phyloP scores from a whole-genome alignment of 2,888 invertebrate species.

The Eretmocerus hayati region DNA sequence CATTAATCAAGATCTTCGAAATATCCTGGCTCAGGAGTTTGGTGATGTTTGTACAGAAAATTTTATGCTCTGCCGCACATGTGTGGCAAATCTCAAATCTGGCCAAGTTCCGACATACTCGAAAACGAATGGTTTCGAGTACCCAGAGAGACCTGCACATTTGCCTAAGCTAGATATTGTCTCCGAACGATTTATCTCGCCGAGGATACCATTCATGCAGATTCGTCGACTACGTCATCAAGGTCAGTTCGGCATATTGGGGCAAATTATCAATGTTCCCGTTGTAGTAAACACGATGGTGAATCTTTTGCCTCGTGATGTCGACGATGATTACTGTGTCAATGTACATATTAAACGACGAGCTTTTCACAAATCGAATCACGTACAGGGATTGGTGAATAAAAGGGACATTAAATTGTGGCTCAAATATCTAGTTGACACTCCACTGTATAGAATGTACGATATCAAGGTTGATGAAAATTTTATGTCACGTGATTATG shows the following conservation, averaged over 20 bases:
- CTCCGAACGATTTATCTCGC: conserved; percentile 15
- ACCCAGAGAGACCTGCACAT: conserved; percentile 8
- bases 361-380: conserved; percentile 26
- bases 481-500: conserved; percentile 4
- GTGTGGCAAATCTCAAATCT: background rate
- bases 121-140: background rate
- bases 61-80: too few species aligned
- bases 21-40: background rate
- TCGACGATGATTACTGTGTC: conserved; percentile 31
- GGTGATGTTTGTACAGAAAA: background rate
- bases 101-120: background rate
- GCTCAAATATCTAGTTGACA: conserved; percentile 23
- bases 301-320: conserved; percentile 18
- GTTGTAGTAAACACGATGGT: conserved; percentile 14
- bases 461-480: conserved; percentile 2
- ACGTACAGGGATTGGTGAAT: conserved; percentile 26
- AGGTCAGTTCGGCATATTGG: conserved; percentile 11
- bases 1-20: background rate
- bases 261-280: conserved; percentile 18
- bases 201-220: conserved; percentile 13
- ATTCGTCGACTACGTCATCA: conserved; percentile 11
- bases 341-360: conserved; percentile 27
- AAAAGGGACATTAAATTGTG: conserved; percentile 26
- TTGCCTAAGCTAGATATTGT: conserved; percentile 13
- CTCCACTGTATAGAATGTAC: conserved; percentile 17